Conservation (phyloP, 2,113 vertebrate species). For the Centropus unirufus region DNA sequence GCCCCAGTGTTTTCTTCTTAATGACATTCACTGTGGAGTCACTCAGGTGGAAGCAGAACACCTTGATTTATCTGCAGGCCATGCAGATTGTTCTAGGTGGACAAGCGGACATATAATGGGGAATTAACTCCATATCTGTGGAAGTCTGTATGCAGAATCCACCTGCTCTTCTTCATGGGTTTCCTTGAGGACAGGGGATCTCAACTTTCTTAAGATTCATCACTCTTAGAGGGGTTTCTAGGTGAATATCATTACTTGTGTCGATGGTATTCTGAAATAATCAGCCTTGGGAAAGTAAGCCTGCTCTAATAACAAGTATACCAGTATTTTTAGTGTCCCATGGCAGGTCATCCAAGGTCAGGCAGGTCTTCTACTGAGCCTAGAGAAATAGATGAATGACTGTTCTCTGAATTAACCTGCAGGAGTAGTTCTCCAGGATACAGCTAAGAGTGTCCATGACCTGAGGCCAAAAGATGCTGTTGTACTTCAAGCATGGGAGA, state of each 20-base stretch:
- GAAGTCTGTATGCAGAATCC: background rate
- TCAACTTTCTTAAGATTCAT: background rate
- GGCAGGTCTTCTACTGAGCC: background rate
- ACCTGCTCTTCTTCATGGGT: background rate
- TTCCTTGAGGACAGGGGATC: background rate
- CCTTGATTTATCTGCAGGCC: background rate
- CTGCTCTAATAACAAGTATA: background rate
- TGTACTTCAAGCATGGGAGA: background rate
- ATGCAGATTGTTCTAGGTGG: background rate
- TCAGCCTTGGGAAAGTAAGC: background rate
- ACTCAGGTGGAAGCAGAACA: background rate
- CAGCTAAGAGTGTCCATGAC: background rate
- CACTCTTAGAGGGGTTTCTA: background rate
- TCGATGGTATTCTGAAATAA: background rate
- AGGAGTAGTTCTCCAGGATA: background rate
- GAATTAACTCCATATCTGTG: background rate
- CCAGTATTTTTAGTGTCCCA: background rate
- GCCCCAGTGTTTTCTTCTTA: background rate
- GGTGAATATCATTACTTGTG: background rate
- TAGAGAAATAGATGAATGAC: background rate
- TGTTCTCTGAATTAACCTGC: background rate
- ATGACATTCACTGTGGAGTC: background rate
- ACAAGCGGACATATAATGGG: background rate
- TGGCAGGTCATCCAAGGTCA: background rate
- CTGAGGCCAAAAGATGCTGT: conserved; percentile 1